A percentile compares a stretch with the other conserved stretches of the same genome.
Evolutionary conservation across 1,140 invertebrate genomes (phyloP).

Genomic region (Hyles euphorbiae): DNA sequence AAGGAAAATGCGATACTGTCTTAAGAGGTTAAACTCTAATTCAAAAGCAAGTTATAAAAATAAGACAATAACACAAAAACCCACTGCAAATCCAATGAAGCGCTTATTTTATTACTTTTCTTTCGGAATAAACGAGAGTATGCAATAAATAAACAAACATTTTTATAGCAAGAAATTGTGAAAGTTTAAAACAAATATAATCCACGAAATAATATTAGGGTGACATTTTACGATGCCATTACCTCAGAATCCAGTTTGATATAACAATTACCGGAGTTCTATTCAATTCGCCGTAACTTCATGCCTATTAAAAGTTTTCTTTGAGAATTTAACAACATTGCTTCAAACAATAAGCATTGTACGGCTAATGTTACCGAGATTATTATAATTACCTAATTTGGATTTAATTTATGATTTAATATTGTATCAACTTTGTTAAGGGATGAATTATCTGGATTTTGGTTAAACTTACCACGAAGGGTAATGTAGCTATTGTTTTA

Average conservation of each 20-base stretch:
- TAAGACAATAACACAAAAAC: no score
- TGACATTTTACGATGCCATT: conserved; percentile 29
- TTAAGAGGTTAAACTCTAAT: no score
- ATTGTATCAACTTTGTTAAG: conserved; percentile 6
- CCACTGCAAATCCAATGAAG: no score
- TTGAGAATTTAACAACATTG: conserved; percentile 28
- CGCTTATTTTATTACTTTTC: no score
- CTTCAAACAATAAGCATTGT: conserved; percentile 36
- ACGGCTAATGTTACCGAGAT: conserved; percentile 29
- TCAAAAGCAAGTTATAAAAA: no score
- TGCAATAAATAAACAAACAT: no score
- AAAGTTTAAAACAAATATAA: conserved; percentile 29
- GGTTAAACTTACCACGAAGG: background rate
- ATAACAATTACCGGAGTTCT: conserved; percentile 35
- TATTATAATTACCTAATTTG: conserved; percentile 29
- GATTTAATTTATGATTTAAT: conserved; percentile 11
- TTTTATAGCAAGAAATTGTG: conserved; percentile 20
- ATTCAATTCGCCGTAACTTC: conserved; percentile 36
- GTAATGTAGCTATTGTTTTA: no score
- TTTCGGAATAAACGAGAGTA: no score
- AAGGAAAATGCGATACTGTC: no score
- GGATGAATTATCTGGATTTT: conserved; percentile 6
- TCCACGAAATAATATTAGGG: conserved; percentile 27
- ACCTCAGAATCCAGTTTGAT: conserved; percentile 31
- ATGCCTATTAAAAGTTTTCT: conserved; percentile 41